Conservation (phyloP, 2,113 vertebrate genomes). For the Solea solea region DNA sequence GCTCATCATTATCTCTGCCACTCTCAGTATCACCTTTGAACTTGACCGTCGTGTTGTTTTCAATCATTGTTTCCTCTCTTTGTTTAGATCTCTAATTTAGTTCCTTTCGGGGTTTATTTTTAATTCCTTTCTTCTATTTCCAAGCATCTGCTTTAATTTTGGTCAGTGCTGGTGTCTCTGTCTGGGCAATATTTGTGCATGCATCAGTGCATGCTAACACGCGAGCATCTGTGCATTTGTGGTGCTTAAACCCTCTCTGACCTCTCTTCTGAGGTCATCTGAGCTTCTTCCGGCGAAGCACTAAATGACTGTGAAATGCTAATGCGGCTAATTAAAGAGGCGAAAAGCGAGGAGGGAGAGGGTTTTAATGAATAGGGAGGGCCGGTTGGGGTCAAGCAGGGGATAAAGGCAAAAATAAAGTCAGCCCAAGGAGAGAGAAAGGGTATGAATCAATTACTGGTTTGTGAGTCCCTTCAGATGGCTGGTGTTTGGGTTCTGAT, state of each 20-base stretch:
- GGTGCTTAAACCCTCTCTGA: slow-evolving; percentile 58
- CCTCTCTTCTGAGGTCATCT: slow-evolving; percentile 66
- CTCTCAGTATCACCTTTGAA: slow-evolving; percentile 9
- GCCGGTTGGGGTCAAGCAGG: slow-evolving; percentile 62
- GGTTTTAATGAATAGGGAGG: slow-evolving; percentile 46
- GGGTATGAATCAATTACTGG: slow-evolving; percentile 64
- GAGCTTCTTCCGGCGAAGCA: slow-evolving; percentile 62
- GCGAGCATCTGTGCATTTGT: slow-evolving; percentile 38
- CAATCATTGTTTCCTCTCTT: not conserved
- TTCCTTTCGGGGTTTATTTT: not conserved
- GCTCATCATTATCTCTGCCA: slow-evolving; percentile 4
- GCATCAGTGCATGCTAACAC: slow-evolving; percentile 24
- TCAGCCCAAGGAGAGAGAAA: slow-evolving; percentile 60
- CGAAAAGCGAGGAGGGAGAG: slow-evolving; percentile 42
- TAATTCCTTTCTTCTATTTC: slow-evolving; percentile 12
- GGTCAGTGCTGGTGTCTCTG: slow-evolving; percentile 11
- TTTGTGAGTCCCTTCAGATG: slow-evolving; percentile 37
- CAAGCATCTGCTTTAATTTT: slow-evolving; percentile 32
- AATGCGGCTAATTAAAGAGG: slow-evolving; percentile 77
- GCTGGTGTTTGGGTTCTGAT: slow-evolving; percentile 42
- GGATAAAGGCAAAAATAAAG: slow-evolving; percentile 65
- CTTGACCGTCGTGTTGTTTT: not conserved
- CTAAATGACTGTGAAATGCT: slow-evolving; percentile 77
- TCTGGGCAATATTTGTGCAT: slow-evolving; percentile 1
- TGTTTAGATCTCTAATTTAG: not conserved